phyloP scores from a whole-genome alignment of 1,140 invertebrate genomes.

The Drosophila baimaii region DNA sequence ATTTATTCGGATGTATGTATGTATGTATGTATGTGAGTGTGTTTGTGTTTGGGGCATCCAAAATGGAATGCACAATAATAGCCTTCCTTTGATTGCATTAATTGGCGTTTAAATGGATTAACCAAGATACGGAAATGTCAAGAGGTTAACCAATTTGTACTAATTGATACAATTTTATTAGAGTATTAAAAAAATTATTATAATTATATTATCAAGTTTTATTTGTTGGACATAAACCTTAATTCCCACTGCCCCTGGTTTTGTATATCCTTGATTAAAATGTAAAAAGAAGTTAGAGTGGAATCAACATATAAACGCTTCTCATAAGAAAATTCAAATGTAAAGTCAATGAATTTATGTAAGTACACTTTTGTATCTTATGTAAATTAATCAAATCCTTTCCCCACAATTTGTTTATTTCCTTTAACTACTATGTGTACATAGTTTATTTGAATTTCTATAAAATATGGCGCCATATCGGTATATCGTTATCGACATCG shows the following conservation, averaged over 20 bases:
- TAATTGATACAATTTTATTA: neutral
- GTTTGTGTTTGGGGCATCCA: conserved; percentile 1
- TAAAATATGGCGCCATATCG: neutral
- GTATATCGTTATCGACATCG: neutral
- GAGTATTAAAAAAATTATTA: neutral
- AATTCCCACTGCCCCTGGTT: too few relatives aligned
- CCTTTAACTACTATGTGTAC: too few relatives aligned
- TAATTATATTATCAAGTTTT: too few relatives aligned
- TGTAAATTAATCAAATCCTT: neutral
- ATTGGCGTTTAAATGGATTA: conserved; percentile 25
- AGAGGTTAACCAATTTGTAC: neutral
- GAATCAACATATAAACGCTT: neutral
- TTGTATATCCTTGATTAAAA: too few relatives aligned
- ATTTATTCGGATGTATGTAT: neutral
- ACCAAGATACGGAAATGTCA: neutral
- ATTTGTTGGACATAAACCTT: neutral
- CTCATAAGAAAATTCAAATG: neutral
- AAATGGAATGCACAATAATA: conserved; percentile 15
- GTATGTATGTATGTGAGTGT: conserved; percentile 12
- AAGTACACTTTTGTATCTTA: neutral
- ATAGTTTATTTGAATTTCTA: neutral
- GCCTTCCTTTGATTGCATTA: conserved; percentile 33
- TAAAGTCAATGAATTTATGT: neutral
- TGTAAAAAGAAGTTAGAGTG: neutral
- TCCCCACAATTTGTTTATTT: too few relatives aligned